Evolutionary conservation across 2,113 vertebrate species (phyloP).

Genomic region (Grus americana): DNA sequence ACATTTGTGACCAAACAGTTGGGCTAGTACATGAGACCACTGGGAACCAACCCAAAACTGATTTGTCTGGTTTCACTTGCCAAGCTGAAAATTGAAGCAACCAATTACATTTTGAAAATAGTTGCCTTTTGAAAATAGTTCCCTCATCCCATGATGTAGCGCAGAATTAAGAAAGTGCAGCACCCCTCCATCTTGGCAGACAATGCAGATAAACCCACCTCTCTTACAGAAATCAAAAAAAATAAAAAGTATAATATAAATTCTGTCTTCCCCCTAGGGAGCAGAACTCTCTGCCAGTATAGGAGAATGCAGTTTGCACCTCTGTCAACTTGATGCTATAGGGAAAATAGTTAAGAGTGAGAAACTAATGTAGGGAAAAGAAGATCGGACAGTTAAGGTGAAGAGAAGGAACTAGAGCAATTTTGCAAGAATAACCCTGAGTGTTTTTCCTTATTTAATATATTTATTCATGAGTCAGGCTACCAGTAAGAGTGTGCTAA

Average conservation of each 20-base stretch:
- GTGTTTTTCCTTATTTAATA: neutral
- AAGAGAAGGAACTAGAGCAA: neutral
- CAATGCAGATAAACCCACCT: neutral
- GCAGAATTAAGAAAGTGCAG: neutral
- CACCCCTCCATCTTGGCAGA: neutral
- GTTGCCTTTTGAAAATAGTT: neutral
- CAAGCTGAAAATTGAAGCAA: neutral
- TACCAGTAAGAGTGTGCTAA: slow-evolving; percentile 6
- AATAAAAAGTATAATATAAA: neutral
- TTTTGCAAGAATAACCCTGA: neutral
- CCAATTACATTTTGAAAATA: neutral
- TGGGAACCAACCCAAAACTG: neutral
- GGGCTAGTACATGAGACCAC: neutral
- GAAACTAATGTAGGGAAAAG: neutral
- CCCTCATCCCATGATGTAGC: neutral
- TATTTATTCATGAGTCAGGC: neutral
- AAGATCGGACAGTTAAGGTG: neutral
- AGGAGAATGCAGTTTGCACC: neutral
- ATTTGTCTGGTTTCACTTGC: neutral
- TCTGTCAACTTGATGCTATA: neutral
- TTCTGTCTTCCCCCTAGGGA: neutral
- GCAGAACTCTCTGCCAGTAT: neutral
- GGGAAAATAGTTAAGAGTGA: neutral
- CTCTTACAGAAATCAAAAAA: neutral
- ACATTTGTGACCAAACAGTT: slow-evolving; percentile 45